Base-by-base conservation (phyloP, 1,140 invertebrate species). In the Heliconius hewitsoni region DNA sequence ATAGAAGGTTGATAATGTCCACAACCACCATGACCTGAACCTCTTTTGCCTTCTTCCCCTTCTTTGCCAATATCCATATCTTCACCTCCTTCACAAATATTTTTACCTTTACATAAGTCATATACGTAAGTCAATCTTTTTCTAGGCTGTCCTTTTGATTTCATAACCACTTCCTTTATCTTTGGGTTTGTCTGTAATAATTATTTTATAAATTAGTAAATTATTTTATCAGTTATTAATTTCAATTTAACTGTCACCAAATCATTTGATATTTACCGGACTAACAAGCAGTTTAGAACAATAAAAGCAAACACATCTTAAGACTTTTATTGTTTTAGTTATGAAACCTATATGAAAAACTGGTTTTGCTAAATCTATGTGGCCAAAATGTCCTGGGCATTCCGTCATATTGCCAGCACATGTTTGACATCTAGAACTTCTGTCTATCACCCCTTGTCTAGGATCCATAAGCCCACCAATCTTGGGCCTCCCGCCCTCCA, bases 381-480 rank as follows among this genome's bases (percentile, higher is more conserved):
- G 99, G n/a, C 99, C 99, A 96, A 99, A 99, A 94, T 99, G 99
- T 1, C 99, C 99, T 23, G 99, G 98, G 94, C 99, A 99, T 93
- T 99, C 99, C 3, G 98, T 97, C 98, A 99, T 98, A 87, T 98
- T 99, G 34, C 97, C 99, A 74, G 99, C 99, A 95, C 99, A 99
- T 0, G 99, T 99, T 92, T 99, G 98, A 93, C 99, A 99, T 72
- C 98, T 95, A 27, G 98, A 98, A 83, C 96, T 97, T 83, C 98
- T 96, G 89, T 99, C 99, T 34, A 99, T 98, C 16, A 99, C 98
- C 80, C 99, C 99, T 95, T 99, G 99, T 42, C 99, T 95, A 1
- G 99, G 99, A 93, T 99, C 99, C 99, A 99, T 99, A 60, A 99
- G 96, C 34, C 99, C 99, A 3, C 99, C 98, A 74, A 99, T 91